Percentiles rank a stretch among this genome's conserved stretches.
Evolutionary conservation across 2,888 invertebrate genomes (phyloP).

Genomic region (Congeria kusceri): DNA sequence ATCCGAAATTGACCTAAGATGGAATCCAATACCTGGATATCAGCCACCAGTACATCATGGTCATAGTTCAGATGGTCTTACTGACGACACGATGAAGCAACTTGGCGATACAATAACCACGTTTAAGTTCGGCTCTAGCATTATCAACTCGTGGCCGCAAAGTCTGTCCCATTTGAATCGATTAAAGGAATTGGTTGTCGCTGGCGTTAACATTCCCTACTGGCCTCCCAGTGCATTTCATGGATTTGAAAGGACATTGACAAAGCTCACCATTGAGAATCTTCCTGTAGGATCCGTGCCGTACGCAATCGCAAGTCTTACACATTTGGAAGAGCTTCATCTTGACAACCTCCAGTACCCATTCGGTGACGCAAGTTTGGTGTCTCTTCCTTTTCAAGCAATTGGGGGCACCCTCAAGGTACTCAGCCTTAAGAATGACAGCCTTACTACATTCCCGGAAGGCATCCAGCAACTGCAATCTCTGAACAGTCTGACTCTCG

Average conservation of each 20-base stretch:
- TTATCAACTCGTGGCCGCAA: slow-evolving; percentile 57
- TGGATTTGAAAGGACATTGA: slow-evolving; percentile 62
- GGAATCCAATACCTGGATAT: slow-evolving; percentile 56
- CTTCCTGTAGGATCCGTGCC: slow-evolving; percentile 58
- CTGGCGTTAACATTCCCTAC: slow-evolving; percentile 45
- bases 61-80: slow-evolving; percentile 44
- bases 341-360: slow-evolving; percentile 53
- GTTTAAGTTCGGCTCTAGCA: slow-evolving; percentile 60
- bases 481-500: slow-evolving; percentile 54
- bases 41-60: not conserved
- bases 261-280: slow-evolving; percentile 60
- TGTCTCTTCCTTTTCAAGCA: slow-evolving; percentile 50
- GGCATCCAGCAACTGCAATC: slow-evolving; percentile 47
- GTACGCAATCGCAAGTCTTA: slow-evolving; percentile 46
- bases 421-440: slow-evolving; percentile 63
- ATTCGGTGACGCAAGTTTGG: slow-evolving; percentile 54
- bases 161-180: slow-evolving; percentile 61
- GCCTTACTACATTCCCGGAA: slow-evolving; percentile 65
- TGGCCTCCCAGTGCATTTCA: slow-evolving; percentile 59
- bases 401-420: slow-evolving; percentile 50
- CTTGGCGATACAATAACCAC: slow-evolving; percentile 41
- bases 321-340: slow-evolving; percentile 56
- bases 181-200: slow-evolving; percentile 53
- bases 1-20: slow-evolving; percentile 47
- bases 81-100: slow-evolving; percentile 40